A percentile compares a stretch with the other conserved stretches of the same genome.
Conservation (phyloP, 2,113 vertebrate genomes). For the Pyrgilauda ruficollis region DNA sequence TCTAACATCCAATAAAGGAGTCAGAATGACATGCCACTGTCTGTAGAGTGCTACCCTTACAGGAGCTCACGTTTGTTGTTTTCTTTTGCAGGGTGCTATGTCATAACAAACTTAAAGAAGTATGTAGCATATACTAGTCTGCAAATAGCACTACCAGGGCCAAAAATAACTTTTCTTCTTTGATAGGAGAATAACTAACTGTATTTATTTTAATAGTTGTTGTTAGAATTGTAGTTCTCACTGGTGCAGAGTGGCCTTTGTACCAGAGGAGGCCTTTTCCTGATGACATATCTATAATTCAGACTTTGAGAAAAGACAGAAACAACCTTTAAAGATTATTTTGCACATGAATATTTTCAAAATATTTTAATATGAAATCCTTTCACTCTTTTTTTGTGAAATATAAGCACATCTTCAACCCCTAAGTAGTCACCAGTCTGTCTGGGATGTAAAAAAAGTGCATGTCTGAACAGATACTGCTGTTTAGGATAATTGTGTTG, state of each 20-base stretch:
- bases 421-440: neutral
- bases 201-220: neutral
- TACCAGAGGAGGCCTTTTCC: neutral
- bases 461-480: neutral
- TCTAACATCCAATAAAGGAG: neutral
- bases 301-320: neutral
- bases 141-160: neutral
- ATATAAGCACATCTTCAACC: neutral
- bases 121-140: neutral
- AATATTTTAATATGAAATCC: neutral
- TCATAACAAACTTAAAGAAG: neutral
- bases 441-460: neutral
- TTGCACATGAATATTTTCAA: neutral
- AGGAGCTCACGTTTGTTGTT: neutral
- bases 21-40: neutral
- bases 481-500: neutral
- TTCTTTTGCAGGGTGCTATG: neutral
- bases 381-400: neutral
- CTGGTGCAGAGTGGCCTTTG: neutral
- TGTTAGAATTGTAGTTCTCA: neutral
- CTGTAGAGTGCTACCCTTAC: neutral
- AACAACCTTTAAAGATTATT: neutral
- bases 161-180: neutral
- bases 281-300: neutral
- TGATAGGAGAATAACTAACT: neutral